phyloP scores from a whole-genome alignment of 2,888 invertebrate genomes.

The Noctua janthina region DNA sequence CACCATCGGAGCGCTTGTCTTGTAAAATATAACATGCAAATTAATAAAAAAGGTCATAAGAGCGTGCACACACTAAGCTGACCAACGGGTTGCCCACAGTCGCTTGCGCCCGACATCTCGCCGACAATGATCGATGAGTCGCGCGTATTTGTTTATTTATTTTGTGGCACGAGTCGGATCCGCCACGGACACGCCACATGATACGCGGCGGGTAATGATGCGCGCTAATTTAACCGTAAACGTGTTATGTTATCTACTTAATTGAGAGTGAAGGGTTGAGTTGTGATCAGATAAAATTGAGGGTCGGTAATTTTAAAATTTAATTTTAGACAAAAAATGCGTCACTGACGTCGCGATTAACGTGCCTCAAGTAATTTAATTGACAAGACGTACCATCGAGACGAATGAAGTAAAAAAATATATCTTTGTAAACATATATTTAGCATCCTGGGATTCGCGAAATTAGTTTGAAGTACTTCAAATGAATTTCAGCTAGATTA shows the following conservation, averaged over 20 bases:
- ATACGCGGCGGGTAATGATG: constrained; percentile 59
- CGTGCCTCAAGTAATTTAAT: background rate
- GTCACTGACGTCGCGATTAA: background rate
- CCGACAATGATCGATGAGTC: constrained; percentile 71
- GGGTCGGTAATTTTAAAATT: constrained; percentile 5
- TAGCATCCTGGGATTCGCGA: background rate
- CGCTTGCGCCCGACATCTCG: constrained; percentile 39
- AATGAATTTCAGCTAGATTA: background rate
- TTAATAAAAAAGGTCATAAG: constrained; percentile 9
- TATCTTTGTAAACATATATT: no score
- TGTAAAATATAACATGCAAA: constrained; percentile 11
- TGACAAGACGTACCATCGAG: background rate
- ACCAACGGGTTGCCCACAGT: constrained; percentile 15
- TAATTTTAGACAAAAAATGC: background rate
- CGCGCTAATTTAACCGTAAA: constrained; percentile 42
- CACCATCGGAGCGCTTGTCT: background rate
- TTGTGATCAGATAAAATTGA: constrained; percentile 23
- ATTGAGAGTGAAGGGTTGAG: constrained; percentile 37
- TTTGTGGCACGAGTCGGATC: constrained; percentile 22
- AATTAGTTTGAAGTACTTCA: background rate
- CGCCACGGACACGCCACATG: constrained; percentile 22
- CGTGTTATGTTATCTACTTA: constrained; percentile 40
- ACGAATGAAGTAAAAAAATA: background rate
- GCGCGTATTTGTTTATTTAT: constrained; percentile 54
- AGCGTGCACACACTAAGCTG: constrained; percentile 28